Evolutionary conservation across 2,113 vertebrate genomes (phyloP).

Genomic region (Platycercus adscitus): DNA sequence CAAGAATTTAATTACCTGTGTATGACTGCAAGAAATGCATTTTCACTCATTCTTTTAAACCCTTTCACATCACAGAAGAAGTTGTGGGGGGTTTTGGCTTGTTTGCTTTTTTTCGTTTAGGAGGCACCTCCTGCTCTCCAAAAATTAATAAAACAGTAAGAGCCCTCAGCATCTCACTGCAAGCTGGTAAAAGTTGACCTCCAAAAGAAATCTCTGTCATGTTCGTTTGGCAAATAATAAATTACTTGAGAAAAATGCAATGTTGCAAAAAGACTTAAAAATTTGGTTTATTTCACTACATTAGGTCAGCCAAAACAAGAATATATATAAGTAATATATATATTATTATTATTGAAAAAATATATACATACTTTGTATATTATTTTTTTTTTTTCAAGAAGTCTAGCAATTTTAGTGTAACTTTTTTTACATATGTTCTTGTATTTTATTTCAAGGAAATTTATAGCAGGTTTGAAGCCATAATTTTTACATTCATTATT

Average conservation of each 20-base stretch:
- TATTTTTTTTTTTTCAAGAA: not conserved
- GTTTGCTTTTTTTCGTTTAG: not conserved
- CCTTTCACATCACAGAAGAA: not conserved
- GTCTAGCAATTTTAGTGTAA: not conserved
- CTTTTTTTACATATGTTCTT: not conserved
- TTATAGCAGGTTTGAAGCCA: not conserved
- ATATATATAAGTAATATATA: not conserved
- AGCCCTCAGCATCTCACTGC: not conserved
- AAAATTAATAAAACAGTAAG: not conserved
- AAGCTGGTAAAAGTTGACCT: not conserved
- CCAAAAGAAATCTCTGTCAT: not conserved
- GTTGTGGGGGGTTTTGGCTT: not conserved
- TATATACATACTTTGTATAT: not conserved
- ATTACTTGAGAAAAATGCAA: not conserved
- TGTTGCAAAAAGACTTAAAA: not conserved
- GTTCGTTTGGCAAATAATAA: not conserved
- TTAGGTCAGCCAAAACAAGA: not conserved
- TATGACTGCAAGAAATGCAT: not conserved
- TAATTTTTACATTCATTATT: not conserved
- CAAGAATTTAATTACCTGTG: not conserved
- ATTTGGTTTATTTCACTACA: not conserved
- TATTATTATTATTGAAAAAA: not conserved
- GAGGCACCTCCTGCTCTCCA: not conserved
- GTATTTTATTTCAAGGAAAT: not conserved
- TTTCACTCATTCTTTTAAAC: not conserved